Evolutionary conservation across 2,797 vertebrate genomes (phyloP).

Genomic region (Gastrophryne carolinensis): DNA sequence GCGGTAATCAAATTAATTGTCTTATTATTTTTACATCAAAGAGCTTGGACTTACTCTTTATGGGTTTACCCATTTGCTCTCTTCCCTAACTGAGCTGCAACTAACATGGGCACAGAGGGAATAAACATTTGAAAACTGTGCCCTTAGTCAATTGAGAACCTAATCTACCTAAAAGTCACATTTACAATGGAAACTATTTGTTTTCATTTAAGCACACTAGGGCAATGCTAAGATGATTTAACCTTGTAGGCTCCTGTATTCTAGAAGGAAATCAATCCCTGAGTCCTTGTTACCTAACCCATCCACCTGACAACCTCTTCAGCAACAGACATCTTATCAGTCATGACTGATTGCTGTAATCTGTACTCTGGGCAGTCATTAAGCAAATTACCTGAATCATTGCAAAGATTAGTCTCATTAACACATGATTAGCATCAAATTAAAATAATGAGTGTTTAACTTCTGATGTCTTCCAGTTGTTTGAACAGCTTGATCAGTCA

Average conservation of each 20-base stretch:
- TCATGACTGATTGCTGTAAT: constrained; percentile 98
- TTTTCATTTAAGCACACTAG: not conserved
- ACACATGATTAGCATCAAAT: constrained; percentile 99
- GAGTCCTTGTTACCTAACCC: constrained; percentile 69
- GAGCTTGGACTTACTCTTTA: no score
- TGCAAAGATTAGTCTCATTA: constrained; percentile 99
- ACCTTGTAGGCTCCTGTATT: constrained; percentile 16
- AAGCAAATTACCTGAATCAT: constrained; percentile 99
- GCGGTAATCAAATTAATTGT: no score
- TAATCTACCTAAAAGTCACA: not conserved
- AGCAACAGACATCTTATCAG: constrained; percentile 93
- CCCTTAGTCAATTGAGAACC: no score
- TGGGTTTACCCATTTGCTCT: no score
- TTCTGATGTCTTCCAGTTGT: constrained; percentile 99
- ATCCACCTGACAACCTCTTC: constrained; percentile 78
- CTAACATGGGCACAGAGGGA: no score
- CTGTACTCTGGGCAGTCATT: constrained; percentile 98
- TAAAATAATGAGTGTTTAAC: constrained; percentile 99
- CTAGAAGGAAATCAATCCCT: constrained; percentile 60
- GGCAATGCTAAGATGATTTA: not conserved
- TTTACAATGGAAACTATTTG: not conserved
- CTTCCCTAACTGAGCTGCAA: no score
- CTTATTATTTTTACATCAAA: no score
- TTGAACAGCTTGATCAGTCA: constrained; percentile 98
- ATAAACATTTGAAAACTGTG: not conserved